Evolutionary conservation across 2,888 invertebrate species (phyloP), one percentile per base, ranked within the genome.

Genomic region (Notocelia uddmanniana): DNA sequence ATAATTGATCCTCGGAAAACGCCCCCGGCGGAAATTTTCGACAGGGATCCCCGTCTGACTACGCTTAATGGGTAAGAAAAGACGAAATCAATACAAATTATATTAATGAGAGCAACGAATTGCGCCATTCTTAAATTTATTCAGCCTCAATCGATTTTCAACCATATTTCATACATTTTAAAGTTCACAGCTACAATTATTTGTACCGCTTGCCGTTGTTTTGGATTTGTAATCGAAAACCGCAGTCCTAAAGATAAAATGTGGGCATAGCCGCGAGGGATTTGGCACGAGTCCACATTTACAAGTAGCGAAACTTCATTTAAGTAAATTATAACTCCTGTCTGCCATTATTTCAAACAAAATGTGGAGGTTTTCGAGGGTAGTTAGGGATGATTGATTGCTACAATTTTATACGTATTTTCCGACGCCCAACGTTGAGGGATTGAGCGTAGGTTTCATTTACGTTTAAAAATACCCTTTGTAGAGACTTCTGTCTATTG

Each of bases 231-330:
- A 66, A 60, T 60, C 66, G 54, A 60, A 71, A 71, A 54, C 71
- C 59, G 67, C 67, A 67, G 54, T 34, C 54, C 59, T 54, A 41
- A 67, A 72, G 71, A 72, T 67, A 72, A 72, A 72, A 72, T 62
- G 67, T 72, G 67, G 55, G 23, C 64, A 66, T 45, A 21, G 66
- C 67, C 60, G 54, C 67, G 23, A 48, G 59, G 57, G 66, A 71
- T 45, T 71, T 72, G 71, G 71, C 71, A 62, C 52, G 67, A 60
- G 55, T 52, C 71, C 71, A 67, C 55, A 18, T 60, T 71, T 67
- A 45, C 59, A 66, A 71, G 71, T 64, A 71, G 66, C 67, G 55
- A 60, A 72, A 72, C 71, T 67, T 72, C 60, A 67, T 72, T 72
- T 67, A 72, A 67, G 71, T 67, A 71, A 71, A 67, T 67, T 71